Conservation (phyloP, 2,797 vertebrate species). For the Merluccius polli region DNA sequence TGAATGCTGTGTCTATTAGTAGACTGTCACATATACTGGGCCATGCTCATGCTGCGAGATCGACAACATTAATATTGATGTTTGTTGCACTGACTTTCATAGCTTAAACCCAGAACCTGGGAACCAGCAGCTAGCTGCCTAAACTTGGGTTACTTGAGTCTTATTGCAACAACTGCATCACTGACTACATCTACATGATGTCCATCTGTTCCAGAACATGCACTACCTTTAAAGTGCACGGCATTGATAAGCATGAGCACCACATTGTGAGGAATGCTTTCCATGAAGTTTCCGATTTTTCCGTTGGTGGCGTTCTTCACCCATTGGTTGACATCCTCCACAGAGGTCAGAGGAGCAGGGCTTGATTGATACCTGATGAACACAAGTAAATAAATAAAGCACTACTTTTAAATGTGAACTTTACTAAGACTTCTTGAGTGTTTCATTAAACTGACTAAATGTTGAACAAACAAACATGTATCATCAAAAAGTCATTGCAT, state of each 20-base stretch:
- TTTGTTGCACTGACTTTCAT: no score
- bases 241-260: constrained; percentile 86
- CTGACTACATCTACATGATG: neutral
- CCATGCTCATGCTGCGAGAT: neutral
- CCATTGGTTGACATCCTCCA: constrained; percentile 82
- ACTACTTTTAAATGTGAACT: neutral
- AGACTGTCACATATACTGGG: neutral
- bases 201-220: neutral
- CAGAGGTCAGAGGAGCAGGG: constrained; percentile 72
- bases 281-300: constrained; percentile 81
- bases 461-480: neutral
- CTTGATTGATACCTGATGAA: constrained; percentile 72
- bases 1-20: no score
- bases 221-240: constrained; percentile 84
- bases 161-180: neutral
- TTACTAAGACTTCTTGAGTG: neutral
- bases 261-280: constrained; percentile 70
- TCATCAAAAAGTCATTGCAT: neutral
- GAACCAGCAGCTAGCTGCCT: neutral
- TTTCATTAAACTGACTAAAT: neutral
- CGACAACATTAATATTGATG: no score
- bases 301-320: constrained; percentile 81
- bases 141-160: neutral
- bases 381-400: neutral
- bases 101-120: neutral